Evolutionary conservation across 1,140 invertebrate species (phyloP), one percentile per base, ranked within the genome.

Genomic region (Druon quercuslanigerum): DNA sequence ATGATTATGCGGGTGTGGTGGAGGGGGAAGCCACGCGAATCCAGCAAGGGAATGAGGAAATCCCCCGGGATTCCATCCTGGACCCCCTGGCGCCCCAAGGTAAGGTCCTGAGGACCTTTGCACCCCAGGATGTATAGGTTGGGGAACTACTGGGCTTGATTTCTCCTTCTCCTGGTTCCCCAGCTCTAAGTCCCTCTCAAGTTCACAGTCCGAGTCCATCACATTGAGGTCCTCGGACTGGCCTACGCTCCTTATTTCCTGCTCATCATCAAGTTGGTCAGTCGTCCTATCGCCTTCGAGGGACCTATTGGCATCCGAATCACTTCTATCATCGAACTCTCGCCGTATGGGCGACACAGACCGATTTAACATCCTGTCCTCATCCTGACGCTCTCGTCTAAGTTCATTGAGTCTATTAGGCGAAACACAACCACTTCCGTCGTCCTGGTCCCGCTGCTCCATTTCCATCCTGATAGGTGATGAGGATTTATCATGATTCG

Each of bases 221-320:
- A 92, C 91, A 79, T 92, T 92, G 6, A 92, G 82, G 76, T 92
- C 91, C 75, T 91, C 91, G 17, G 89, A 90, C 60, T 89, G 87
- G 1, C 86, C 85, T 50, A 87, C 87, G 81, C 89, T 90, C 17
- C 88, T 83, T 17, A 89, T 86, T 51, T 91, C 90, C 54, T 90
- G 87, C 57, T 90, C 88, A 80, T 90, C 89, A 66, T 90, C 87
- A 19, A 90, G 74, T 71, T 90, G 85, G 74, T 86, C 85, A 78
- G 84, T 86, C 80, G 85, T 84, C 46, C 87, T 83, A 56, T 87
- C 88, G 51, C 87, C 88, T 46, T 90, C 90, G 19, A 90, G 52
- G 11, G 90, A 92, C 66, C 89, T 79, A 75, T 90, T 88, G 46
- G 89, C 88, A 50, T 91, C 90, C 9, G 89, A 90, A 56, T 90